Evolutionary conservation across 2,113 vertebrate genomes (phyloP), one percentile per base, ranked within the genome.

Genomic region (Centropus unirufus): DNA sequence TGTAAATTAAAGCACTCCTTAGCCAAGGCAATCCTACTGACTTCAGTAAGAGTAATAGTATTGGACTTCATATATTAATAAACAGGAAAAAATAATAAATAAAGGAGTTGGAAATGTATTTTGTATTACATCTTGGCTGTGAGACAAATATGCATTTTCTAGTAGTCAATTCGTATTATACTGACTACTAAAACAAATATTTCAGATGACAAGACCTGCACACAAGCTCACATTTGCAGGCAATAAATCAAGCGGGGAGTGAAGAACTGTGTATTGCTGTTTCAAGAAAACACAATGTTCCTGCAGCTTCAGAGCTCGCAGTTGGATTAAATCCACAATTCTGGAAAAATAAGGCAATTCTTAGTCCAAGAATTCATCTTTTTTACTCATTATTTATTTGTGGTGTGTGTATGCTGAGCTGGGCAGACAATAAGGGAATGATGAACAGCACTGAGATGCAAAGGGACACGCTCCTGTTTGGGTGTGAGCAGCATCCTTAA

Each of bases 131-230:
- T 54, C 73, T 75, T 87, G 81, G 81, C 61, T 92, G 57, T 87
- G 87, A 78, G 94, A 79, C 57, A 93, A 92, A 79, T 89, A 47
- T 4, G 32, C 30, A 39, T 96, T 89, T 92, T 84, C 70, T 76
- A 69, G 59, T 39, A 84, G 62, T 69, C 69, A 91, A 34, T 84
- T 89, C 51, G 49, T 93, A 82, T 87, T 79, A 79, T 39, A 82
- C 77, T 54, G 66, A 58, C 81, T 61, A 21, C 69, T 64, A 78
- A 93, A 92, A 82, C n/a, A 82, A 92, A 88, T 49, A 6, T 89
- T 87, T 83, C 54, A n/a, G 51, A 66, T 67, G 72, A 93, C 59
- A 91, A 87, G 62, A 73, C 62, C 58, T 27, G n/a, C 36, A 68
- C 13, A 58, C 7, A 61, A 26, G 17, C 69, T 87, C 5, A 3